Percentiles rank a stretch among this genome's conserved stretches.
phyloP scores from a whole-genome alignment of 2,797 vertebrate genomes.

The Eremophila alpestris region DNA sequence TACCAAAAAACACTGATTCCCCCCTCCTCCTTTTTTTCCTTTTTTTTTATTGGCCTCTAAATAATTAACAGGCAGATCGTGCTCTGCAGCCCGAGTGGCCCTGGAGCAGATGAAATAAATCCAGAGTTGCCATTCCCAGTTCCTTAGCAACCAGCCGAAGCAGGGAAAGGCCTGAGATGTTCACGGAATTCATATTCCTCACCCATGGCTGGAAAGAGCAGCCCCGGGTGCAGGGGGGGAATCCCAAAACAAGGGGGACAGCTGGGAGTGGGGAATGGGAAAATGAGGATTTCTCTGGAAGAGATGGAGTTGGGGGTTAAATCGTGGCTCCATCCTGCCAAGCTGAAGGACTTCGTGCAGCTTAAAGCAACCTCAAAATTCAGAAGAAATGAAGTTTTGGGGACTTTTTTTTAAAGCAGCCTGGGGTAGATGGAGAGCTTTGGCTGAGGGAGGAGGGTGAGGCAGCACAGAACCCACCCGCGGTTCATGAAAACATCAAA shows the following conservation, averaged over 20 bases:
- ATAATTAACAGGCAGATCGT: constrained; percentile 65
- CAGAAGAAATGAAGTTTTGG: background rate
- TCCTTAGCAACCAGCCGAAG: constrained; percentile 79
- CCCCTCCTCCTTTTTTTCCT: fast-evolving
- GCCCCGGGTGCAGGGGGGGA: background rate
- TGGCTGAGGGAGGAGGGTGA: background rate
- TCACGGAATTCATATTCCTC: constrained; percentile 78
- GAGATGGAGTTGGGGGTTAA: background rate
- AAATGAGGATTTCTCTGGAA: background rate
- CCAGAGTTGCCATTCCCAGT: constrained; percentile 67
- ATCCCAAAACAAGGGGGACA: no score
- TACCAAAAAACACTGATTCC: background rate
- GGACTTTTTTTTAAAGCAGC: background rate
- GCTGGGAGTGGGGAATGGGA: background rate
- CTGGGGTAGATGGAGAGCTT: background rate
- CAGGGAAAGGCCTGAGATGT: constrained; percentile 67
- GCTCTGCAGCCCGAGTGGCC: constrained; percentile 45
- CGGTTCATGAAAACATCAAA: fast-evolving
- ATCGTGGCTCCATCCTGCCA: background rate
- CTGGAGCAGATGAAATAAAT: constrained; percentile 55
- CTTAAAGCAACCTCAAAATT: background rate
- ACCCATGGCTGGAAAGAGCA: background rate
- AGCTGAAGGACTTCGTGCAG: background rate
- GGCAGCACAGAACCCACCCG: background rate
- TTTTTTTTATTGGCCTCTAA: constrained; percentile 36